Base-by-base conservation (phyloP, 1,140 invertebrate species). In the Delia radicum region DNA sequence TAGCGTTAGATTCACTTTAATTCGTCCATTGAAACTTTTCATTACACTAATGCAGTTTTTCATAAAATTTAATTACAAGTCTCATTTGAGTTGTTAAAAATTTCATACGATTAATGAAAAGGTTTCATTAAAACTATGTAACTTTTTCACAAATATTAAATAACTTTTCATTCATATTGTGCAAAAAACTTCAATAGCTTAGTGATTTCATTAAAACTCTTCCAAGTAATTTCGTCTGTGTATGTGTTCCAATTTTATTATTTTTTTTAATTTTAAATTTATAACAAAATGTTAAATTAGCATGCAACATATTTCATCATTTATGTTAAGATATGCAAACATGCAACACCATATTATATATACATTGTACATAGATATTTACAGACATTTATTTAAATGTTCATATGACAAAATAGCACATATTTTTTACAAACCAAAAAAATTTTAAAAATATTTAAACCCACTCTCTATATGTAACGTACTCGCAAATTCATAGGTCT, bases 251-350 rank as follows among this genome's bases (percentile, higher is more conserved):
- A 42, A 13, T 42, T 42, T 15, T 10, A 15, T 42, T 42, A 13
- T 5, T 42, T 13, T 42, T 5, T 42, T 42, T 10, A 13, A 10
- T 42, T 42, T 42, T 10, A 33, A 33, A 33, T 33, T 42, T 42
- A 42, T 15, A 42, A 42, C 12, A 65, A 65, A 65, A 65, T 65
- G 27, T 65, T 65, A 65, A 65, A 29, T 65, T 65, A 65, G 27
- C 62, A 65, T 65, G 62, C 62, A 65, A 65, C 27, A 65, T 65
- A 65, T 65, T 65, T 65, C 62, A 65, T 29, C 21, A 65, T 65
- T 31, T 65, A 12, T 65, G 27, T 42, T 42, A 15, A 29, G 62
- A 65, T 65, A 65, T 65, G 62, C 27, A 18, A 42, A 28, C 62
- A 65, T 65, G 62, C 62, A 65, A 65, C 62, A 65, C 28, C 13